Conservation (phyloP, 1,140 invertebrate genomes). For the Caligus rogercresseyi region DNA sequence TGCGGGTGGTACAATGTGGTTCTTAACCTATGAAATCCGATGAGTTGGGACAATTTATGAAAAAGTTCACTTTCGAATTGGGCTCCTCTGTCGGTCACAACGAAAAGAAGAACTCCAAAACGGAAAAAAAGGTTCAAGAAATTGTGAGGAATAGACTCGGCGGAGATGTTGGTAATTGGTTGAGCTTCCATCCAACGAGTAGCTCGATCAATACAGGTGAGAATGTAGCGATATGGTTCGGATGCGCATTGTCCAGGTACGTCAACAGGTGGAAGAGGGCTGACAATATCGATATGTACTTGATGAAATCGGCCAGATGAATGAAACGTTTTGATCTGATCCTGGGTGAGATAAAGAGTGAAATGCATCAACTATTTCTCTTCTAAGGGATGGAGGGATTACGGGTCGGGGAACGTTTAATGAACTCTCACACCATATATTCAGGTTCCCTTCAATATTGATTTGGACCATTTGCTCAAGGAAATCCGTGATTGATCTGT, state of each 20-base stretch:
- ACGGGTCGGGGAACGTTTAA: constrained; percentile 8
- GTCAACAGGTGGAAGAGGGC: constrained; percentile 8
- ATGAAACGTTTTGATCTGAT: neutral
- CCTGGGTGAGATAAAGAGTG: too few relatives aligned
- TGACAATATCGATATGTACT: constrained; percentile 20
- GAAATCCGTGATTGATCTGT: too few relatives aligned
- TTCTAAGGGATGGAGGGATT: neutral
- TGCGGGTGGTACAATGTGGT: too few relatives aligned
- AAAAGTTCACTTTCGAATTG: too few relatives aligned
- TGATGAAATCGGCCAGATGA: constrained; percentile 3
- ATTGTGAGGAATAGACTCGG: neutral
- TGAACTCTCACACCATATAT: neutral
- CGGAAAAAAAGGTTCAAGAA: constrained; percentile 4
- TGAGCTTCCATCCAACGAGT: constrained; percentile 18
- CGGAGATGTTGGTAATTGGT: neutral
- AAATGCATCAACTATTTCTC: neutral
- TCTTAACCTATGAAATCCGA: too few relatives aligned
- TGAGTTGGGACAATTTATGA: too few relatives aligned
- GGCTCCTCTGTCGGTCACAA: neutral
- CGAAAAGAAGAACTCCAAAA: constrained; percentile 14
- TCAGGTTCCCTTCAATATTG: too few relatives aligned
- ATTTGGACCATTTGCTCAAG: too few relatives aligned
- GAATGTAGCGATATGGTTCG: neutral
- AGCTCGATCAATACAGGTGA: constrained; percentile 13
- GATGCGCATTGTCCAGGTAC: neutral